Evolutionary conservation across 2,113 vertebrate species (phyloP).

Genomic region (Dolichotis patagonum): DNA sequence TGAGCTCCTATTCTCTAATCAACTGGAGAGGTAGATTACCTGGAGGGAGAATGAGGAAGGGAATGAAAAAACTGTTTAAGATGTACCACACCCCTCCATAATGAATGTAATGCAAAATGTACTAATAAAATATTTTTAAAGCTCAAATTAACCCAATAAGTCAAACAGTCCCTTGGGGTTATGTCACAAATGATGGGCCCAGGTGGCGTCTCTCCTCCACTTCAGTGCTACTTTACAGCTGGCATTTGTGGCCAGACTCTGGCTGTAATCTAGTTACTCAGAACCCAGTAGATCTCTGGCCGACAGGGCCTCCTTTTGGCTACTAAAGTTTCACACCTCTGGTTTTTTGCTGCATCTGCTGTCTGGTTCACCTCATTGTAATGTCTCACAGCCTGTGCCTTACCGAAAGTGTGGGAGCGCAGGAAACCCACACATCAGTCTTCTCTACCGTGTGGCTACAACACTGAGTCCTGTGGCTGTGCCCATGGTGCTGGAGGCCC

Average conservation of each 20-base stretch:
- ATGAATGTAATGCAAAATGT: neutral
- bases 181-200: neutral
- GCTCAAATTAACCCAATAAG: neutral
- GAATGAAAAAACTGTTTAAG: neutral
- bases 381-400: neutral
- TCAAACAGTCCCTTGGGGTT: neutral
- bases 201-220: neutral
- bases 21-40: neutral
- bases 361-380: neutral
- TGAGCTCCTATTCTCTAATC: neutral
- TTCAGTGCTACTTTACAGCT: neutral
- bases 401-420: neutral
- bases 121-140: neutral
- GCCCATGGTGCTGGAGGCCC: neutral
- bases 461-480: neutral
- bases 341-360: neutral
- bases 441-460: neutral
- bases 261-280: neutral
- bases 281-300: neutral
- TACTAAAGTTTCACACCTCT: neutral
- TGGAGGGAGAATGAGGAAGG: neutral
- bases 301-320: neutral
- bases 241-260: neutral
- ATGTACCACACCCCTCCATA: neutral
- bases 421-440: neutral